A percentile compares a stretch with the other conserved stretches of the same genome.
Evolutionary conservation across 1,140 invertebrate genomes (phyloP).

Genomic region (Nasonia longicornis): DNA sequence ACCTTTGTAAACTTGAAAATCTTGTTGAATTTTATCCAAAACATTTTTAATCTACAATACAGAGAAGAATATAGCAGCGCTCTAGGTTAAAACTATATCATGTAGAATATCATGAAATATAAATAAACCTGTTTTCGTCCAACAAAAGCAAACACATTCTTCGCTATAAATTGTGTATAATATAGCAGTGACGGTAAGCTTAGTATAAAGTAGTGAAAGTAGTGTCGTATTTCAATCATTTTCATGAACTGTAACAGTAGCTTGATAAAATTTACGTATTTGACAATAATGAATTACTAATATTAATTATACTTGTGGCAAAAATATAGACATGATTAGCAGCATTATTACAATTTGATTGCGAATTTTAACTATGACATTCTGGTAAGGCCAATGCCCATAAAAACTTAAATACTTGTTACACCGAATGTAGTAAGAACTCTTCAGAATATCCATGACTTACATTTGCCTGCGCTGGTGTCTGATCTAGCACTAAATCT

Average conservation of each 20-base stretch:
- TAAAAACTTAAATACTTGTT: constrained; percentile 31
- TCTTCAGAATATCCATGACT: constrained; percentile 23
- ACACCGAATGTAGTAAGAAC: not conserved
- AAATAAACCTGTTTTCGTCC: not conserved
- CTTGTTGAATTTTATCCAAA: constrained; percentile 27
- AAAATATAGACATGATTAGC: not conserved
- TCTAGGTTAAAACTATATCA: not conserved
- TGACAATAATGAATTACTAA: not conserved
- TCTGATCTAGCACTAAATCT: not conserved
- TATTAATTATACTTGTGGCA: not conserved
- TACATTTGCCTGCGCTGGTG: not conserved
- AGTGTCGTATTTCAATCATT: not conserved
- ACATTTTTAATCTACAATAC: constrained; percentile 13
- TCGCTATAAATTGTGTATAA: not conserved
- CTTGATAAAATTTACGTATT: not conserved
- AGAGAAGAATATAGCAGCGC: too few species aligned
- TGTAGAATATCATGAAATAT: not conserved
- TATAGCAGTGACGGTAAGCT: not conserved
- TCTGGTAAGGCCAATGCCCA: constrained; percentile 25
- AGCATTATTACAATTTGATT: constrained; percentile 1
- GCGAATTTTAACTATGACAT: not conserved
- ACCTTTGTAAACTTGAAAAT: constrained; percentile 13
- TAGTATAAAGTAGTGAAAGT: not conserved
- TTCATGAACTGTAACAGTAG: not conserved
- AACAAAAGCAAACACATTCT: not conserved